Base-by-base conservation (phyloP, 64 coral and sea anemone species). In the Montipora sp. region DNA sequence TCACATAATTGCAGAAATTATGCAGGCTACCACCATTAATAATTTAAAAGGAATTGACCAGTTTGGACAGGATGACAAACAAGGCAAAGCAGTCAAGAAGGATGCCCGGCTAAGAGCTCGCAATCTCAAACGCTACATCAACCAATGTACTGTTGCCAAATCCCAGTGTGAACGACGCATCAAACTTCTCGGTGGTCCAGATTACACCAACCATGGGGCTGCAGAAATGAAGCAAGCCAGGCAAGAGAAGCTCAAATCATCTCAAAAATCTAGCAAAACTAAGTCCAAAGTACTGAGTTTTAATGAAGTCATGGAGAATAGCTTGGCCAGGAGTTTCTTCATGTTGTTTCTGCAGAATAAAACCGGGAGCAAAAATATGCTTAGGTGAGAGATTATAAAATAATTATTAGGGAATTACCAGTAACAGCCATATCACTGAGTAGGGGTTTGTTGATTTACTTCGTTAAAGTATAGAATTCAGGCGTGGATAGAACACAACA, bases 1-100 rank as follows among this genome's bases (percentile, higher is more conserved):
- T 88, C 97, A 98, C 43, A 96, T 98, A 5, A 98, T 98, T 85
- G 97, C 97, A 74, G 98, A 99, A 87, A 99, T 99, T 47, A 99
- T 99, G 98, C 98, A 99, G 84, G 98, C 98, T 8, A 99, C 98
- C 7, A 99, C 94, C 5, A 99, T 99, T 67, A 96, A 99, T 80
- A 99, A 99, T 72, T 87, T 99, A 55, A 95, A 94, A 80, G 98
- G 94, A 75, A 92, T 99, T 55, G 94, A 99, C 16, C 90, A 96
- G 59, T 71, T 91, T 59, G 87, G 86, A 57, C 82, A 91, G 67
- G 75, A 90, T 71, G 81, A 89, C 47, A 93, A 74, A 19, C 85
- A 95, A n/a, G 83, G 83, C 15, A 84, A 99, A 87, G 59, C 92
- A n/a, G 67, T 96, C 66, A 96, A 94, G 51, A 99, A 99, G 80